These are phyloP conservation scores for Eulemur macaco DNA, from an alignment of 2,113 vertebrate genomes.

Conservation along the genomic window DNA sequence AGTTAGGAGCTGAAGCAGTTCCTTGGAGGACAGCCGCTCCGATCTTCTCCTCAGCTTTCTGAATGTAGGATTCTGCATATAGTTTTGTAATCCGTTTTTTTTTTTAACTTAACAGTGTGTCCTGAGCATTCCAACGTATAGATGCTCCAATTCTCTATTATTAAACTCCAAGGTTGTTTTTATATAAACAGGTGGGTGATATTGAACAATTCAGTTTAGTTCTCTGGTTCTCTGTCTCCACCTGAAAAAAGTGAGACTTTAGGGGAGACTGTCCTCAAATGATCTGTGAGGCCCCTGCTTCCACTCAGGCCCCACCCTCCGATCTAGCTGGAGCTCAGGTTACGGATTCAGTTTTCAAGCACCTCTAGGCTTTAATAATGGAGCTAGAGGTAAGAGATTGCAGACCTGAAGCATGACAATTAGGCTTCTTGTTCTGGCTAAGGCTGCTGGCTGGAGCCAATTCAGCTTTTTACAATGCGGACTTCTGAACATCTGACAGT, in stretches of 20 bases:
- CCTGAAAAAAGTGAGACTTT: background rate
- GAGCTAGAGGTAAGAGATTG: background rate
- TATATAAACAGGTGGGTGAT: background rate
- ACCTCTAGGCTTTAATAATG: conserved; percentile 3
- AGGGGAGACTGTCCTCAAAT: background rate
- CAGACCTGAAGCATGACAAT: background rate
- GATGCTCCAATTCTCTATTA: background rate
- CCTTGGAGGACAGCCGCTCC: background rate
- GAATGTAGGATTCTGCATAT: background rate
- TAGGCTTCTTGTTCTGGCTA: background rate
- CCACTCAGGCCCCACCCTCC: background rate
- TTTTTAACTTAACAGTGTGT: background rate
- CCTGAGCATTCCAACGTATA: background rate
- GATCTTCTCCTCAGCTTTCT: background rate
- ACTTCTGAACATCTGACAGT: background rate
- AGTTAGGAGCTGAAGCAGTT: background rate
- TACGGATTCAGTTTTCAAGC: background rate
- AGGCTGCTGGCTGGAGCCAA: background rate
- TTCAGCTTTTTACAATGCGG: background rate
- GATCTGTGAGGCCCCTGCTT: background rate
- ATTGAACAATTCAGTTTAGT: background rate
- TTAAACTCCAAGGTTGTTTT: background rate
- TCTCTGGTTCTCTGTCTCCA: background rate
- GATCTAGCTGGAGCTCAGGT: background rate
- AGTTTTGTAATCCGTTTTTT: background rate